Evolutionary conservation across 1,140 invertebrate genomes (phyloP).

Genomic region (Zaprionus gabonicus): DNA sequence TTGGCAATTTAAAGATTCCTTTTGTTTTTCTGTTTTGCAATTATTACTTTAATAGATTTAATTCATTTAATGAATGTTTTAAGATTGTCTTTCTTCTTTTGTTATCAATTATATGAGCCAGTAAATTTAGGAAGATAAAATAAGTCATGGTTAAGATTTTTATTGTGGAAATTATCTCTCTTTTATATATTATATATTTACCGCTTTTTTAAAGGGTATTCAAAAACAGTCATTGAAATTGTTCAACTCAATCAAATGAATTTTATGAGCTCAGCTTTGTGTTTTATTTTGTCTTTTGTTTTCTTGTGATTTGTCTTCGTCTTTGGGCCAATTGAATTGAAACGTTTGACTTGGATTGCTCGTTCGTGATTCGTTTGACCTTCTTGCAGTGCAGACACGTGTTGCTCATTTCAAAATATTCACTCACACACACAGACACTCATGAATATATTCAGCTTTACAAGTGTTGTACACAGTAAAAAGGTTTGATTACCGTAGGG

Average conservation of each 20-base stretch:
- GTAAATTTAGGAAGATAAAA: too few species aligned
- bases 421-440: conserved; percentile 15
- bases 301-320: conserved; percentile 34
- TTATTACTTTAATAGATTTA: too few species aligned
- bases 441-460: conserved; percentile 13
- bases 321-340: conserved; percentile 62
- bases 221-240: not conserved
- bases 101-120: too few species aligned
- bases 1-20: too few species aligned
- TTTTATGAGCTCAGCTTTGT: conserved; percentile 31
- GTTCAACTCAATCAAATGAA: conserved; percentile 4
- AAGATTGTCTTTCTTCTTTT: too few species aligned
- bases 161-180: too few species aligned
- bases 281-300: conserved; percentile 21
- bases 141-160: too few species aligned
- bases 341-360: conserved; percentile 51
- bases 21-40: too few species aligned
- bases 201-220: not conserved
- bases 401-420: conserved; percentile 42
- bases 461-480: not conserved
- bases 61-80: too few species aligned
- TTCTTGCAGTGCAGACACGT: conserved; percentile 60
- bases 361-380: conserved; percentile 57
- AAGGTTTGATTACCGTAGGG: conserved; percentile 23
- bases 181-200: too few species aligned